Evolutionary conservation across 2,113 vertebrate species (phyloP), one percentile per base, ranked within the genome.

Genomic region (Barnardius zonarius): DNA sequence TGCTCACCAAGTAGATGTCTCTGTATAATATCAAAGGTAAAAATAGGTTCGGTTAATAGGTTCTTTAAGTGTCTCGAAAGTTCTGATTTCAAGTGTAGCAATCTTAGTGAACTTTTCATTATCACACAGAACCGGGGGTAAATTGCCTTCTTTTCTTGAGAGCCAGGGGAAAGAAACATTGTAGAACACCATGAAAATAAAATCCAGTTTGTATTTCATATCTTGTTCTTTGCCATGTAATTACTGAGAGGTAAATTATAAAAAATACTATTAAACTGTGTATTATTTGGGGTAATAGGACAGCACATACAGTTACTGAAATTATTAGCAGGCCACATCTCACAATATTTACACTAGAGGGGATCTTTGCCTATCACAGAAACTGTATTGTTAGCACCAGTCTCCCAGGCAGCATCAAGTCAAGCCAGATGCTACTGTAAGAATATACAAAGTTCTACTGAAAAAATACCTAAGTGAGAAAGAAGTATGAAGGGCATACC

Each of bases 1-100:
- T 94, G 57, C 39, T 86, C 72, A 75, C 94, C 90, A 94, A 89
- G 46, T 95, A 83, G 77, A 82, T 92, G 59, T 75, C 76, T 84
- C 83, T 95, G 78, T 88, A 90, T 39, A 92, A 25, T 93, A 64
- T 88, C 62, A 93, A 91, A 78, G 67, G 68, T 90, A 93, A 93
- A 96, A 95, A 75, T 10, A 67, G 30, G 48, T 90, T 88, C 7
- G 5, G 54, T 54, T 88, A 88, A 82, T 84, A 92, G 61, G 63
- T 94, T 88, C 46, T 90, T 68, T 88, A 92, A 67, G 79, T 84
- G 61, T 49, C 61, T 83, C 52, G 52, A 19, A 93, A 89, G 23
- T 74, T 70, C 66, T 66, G 28, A 44, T 89, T 94, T 92, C 20
- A 70, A 9, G 67, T 51, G 43, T 94, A 70, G 88, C 91, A 91